Conservation (phyloP, 2,113 vertebrate genomes). For the Seriola dumerili region DNA sequence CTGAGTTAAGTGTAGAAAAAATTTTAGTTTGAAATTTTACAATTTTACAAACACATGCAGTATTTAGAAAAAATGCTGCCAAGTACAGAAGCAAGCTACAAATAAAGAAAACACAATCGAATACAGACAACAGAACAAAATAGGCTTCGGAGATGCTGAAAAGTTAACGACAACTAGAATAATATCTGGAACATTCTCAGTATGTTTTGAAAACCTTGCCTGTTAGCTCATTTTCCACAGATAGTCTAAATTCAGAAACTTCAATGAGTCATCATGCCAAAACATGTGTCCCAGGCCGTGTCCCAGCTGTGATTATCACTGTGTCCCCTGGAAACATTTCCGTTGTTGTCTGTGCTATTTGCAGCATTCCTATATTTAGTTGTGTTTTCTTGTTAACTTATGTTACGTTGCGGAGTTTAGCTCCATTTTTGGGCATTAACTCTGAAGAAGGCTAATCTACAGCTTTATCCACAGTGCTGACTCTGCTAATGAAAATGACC, state of each 20-base stretch:
- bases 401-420: not conserved
- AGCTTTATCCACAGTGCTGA: not conserved
- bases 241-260: not conserved
- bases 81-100: no score
- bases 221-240: not conserved
- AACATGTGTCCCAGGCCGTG: not conserved
- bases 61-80: no score
- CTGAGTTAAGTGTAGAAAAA: no score
- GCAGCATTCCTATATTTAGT: not conserved
- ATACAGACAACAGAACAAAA: no score
- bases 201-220: no score
- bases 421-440: not conserved
- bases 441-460: not conserved
- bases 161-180: no score
- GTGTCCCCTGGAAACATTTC: not conserved
- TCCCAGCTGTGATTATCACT: not conserved
- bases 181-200: no score
- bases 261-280: not conserved
- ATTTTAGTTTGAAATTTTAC: no score
- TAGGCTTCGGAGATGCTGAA: no score
- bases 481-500: not conserved
- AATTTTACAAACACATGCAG: no score
- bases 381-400: not conserved
- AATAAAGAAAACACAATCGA: no score
- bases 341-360: not conserved